Evolutionary conservation across 2,888 invertebrate species (phyloP).

Genomic region (Hyppa rectilinea): DNA sequence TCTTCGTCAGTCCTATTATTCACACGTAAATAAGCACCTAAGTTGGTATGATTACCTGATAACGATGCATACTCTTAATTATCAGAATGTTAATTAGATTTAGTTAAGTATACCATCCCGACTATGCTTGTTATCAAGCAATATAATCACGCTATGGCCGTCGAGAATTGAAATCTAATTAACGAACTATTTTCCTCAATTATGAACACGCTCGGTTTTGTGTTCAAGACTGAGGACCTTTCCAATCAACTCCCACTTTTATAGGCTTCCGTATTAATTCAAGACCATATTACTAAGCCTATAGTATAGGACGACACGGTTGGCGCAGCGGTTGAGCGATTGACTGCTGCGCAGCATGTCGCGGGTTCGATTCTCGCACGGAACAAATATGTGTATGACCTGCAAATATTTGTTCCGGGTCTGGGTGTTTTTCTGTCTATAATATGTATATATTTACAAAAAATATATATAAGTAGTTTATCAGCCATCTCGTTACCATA

Average conservation of each 20-base stretch:
- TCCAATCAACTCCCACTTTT: conserved; percentile 20
- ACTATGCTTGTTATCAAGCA: conserved; percentile 23
- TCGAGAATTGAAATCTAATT: conserved; percentile 32
- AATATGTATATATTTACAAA: too few relatives aligned
- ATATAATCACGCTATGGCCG: conserved; percentile 27
- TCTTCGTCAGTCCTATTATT: too few relatives aligned
- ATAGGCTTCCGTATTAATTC: conserved; percentile 3
- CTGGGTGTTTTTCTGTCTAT: too few relatives aligned
- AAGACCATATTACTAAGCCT: not conserved
- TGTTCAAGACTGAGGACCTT: not conserved
- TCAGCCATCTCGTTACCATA: too few relatives aligned
- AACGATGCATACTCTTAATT: not conserved
- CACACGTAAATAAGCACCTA: too few relatives aligned
- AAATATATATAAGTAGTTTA: too few relatives aligned
- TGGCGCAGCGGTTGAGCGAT: too few relatives aligned
- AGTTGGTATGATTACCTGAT: not conserved
- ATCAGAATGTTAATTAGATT: conserved; percentile 6
- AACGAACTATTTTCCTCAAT: conserved; percentile 37
- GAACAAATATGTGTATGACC: too few relatives aligned
- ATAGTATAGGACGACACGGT: too few relatives aligned
- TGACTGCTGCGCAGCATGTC: too few relatives aligned
- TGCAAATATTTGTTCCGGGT: too few relatives aligned
- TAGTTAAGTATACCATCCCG: not conserved
- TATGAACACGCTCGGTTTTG: conserved; percentile 9
- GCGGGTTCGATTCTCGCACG: too few relatives aligned